phyloP scores from a whole-genome alignment of 1,140 invertebrate genomes.

The Drosophila arizonae region DNA sequence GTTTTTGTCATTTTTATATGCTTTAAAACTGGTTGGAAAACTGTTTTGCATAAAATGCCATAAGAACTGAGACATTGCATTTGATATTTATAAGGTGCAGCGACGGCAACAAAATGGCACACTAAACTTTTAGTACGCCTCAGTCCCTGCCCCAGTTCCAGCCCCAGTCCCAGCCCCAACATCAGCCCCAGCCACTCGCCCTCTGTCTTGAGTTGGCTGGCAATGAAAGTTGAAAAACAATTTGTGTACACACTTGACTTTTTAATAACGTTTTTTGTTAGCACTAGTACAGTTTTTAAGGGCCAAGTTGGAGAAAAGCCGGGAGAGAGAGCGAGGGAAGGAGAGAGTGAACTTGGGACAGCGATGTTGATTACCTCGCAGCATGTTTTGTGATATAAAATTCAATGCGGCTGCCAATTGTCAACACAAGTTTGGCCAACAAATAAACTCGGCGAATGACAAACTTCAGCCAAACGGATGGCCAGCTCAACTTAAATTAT shows the following conservation, averaged over 20 bases:
- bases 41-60: slow-evolving; percentile 41
- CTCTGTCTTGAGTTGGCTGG: neutral
- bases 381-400: slow-evolving; percentile 15
- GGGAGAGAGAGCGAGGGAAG: neutral
- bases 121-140: slow-evolving; percentile 13
- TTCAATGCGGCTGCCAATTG: slow-evolving; percentile 38
- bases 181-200: too few species aligned
- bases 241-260: slow-evolving; percentile 36
- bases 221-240: slow-evolving; percentile 26
- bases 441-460: slow-evolving; percentile 11
- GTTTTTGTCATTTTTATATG: slow-evolving; percentile 72
- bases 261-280: slow-evolving; percentile 43
- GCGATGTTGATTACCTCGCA: slow-evolving; percentile 10
- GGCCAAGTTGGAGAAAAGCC: too few species aligned
- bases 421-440: slow-evolving; percentile 39
- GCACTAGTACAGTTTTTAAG: neutral
- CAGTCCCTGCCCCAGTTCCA: neutral
- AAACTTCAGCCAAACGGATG: slow-evolving; percentile 7
- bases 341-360: slow-evolving; percentile 3
- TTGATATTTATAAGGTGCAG: slow-evolving; percentile 53
- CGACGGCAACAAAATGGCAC: slow-evolving; percentile 15
- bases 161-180: neutral
- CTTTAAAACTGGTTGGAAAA: slow-evolving; percentile 51
- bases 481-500: neutral
- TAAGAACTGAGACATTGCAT: slow-evolving; percentile 44